phyloP scores from a whole-genome alignment of 2,888 invertebrate genomes.

The Coleophora flavipennella region DNA sequence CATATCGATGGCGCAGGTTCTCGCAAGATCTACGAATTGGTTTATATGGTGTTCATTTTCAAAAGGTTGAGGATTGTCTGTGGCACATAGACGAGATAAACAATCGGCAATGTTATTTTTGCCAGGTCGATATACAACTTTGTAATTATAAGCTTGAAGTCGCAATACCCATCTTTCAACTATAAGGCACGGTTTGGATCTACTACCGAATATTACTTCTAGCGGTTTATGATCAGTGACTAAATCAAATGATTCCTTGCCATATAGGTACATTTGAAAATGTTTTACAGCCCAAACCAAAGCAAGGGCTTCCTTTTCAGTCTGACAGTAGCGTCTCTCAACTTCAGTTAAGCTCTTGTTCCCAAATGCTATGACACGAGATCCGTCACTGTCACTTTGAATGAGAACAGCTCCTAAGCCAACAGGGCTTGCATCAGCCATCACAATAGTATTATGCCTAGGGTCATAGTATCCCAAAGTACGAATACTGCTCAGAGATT shows the following conservation, averaged over 20 bases:
- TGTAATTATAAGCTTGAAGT: constrained; percentile 21
- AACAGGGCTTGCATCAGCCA: constrained; percentile 19
- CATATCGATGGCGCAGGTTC: constrained; percentile 8
- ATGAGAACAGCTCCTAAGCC: constrained; percentile 16
- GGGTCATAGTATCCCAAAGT: constrained; percentile 7
- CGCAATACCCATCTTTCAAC: constrained; percentile 30
- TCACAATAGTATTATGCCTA: constrained; percentile 12
- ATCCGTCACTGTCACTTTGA: constrained; percentile 7
- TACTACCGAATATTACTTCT: constrained; percentile 13
- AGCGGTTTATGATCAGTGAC: constrained; percentile 16
- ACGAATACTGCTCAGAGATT: neutral
- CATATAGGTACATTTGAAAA: constrained; percentile 13
- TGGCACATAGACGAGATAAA: too few species aligned
- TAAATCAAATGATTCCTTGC: constrained; percentile 13
- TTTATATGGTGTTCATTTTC: too few species aligned
- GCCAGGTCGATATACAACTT: too few species aligned
- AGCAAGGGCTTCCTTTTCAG: constrained; percentile 18
- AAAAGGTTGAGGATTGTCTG: too few species aligned
- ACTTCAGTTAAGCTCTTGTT: constrained; percentile 14
- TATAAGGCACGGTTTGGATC: constrained; percentile 27
- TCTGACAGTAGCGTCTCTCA: constrained; percentile 17
- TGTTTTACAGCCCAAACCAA: too few species aligned
- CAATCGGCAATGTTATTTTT: too few species aligned
- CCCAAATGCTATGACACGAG: constrained; percentile 17
- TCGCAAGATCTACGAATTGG: constrained; percentile 3